Percentiles rank a stretch among this genome's conserved stretches.
These are phyloP conservation scores for Scaptomyza graminum DNA, from an alignment of 1,140 invertebrate species.

Conservation along the genomic window DNA sequence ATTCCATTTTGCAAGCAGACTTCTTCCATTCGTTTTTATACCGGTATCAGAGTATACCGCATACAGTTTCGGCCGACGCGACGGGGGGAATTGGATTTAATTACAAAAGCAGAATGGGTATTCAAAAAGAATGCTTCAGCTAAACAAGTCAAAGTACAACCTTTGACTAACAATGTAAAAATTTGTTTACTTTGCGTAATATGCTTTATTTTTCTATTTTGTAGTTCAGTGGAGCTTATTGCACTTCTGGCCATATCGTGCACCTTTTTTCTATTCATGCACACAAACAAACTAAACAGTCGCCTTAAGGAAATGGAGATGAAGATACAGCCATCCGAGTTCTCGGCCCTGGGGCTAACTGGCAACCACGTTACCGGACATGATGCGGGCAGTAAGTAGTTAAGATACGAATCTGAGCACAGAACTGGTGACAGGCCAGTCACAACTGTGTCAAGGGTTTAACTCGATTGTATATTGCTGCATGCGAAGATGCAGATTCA, in stretches of 20 bases:
- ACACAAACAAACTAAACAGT: conserved; percentile 91
- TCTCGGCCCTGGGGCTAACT: conserved; percentile 88
- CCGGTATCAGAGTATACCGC: too few relatives aligned
- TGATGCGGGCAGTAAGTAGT: conserved; percentile 79
- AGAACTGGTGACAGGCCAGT: conserved; percentile 30
- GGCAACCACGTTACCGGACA: conserved; percentile 85
- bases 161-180: too few relatives aligned
- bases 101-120: too few relatives aligned
- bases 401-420: conserved; percentile 41
- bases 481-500: conserved; percentile 42
- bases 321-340: conserved; percentile 89
- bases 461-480: conserved; percentile 68
- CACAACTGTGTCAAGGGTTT: conserved; percentile 53
- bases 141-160: too few relatives aligned
- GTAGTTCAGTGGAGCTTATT: conserved; percentile 89
- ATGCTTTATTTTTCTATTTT: conserved; percentile 65
- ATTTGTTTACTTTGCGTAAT: conserved; percentile 4
- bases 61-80: too few relatives aligned
- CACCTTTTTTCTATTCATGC: conserved; percentile 91
- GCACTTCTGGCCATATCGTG: conserved; percentile 91
- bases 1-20: too few relatives aligned
- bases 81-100: too few relatives aligned
- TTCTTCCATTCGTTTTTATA: too few relatives aligned
- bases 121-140: too few relatives aligned
- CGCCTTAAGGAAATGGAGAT: conserved; percentile 91